Conservation (phyloP, 1,140 invertebrate genomes). For the Drosophila teissieri region DNA sequence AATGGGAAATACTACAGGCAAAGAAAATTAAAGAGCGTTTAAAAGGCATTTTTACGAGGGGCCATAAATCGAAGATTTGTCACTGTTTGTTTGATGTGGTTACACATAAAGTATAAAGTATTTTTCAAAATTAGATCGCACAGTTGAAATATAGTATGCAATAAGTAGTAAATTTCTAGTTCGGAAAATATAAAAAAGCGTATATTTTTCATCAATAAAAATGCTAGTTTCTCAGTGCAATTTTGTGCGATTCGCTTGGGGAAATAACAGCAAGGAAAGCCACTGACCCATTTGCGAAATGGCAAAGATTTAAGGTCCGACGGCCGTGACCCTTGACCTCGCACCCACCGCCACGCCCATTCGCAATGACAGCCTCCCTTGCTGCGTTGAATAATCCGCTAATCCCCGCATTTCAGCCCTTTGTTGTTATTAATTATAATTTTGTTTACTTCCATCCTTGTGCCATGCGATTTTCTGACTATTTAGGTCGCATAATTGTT, state of each 20-base stretch:
- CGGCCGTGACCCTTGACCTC: conserved; percentile 28
- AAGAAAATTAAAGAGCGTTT: conserved; percentile 24
- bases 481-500: too few relatives aligned
- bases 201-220: not conserved
- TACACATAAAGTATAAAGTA: too few relatives aligned
- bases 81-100: too few relatives aligned
- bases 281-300: conserved; percentile 26
- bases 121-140: too few relatives aligned
- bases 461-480: too few relatives aligned
- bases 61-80: not conserved
- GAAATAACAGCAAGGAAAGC: not conserved
- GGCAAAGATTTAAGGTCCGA: conserved; percentile 4
- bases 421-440: conserved; percentile 21
- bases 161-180: too few relatives aligned
- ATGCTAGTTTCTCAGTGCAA: not conserved
- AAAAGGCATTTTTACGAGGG: conserved; percentile 10
- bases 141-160: too few relatives aligned
- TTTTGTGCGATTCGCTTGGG: not conserved
- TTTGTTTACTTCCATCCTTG: not conserved
- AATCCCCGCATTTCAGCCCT: conserved; percentile 10
- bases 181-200: too few relatives aligned
- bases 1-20: not conserved
- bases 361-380: not conserved
- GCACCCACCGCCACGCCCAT: too few relatives aligned
- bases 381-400: conserved; percentile 18